Evolutionary conservation across 2,888 invertebrate species (phyloP).

Genomic region (Agrochola litura): DNA sequence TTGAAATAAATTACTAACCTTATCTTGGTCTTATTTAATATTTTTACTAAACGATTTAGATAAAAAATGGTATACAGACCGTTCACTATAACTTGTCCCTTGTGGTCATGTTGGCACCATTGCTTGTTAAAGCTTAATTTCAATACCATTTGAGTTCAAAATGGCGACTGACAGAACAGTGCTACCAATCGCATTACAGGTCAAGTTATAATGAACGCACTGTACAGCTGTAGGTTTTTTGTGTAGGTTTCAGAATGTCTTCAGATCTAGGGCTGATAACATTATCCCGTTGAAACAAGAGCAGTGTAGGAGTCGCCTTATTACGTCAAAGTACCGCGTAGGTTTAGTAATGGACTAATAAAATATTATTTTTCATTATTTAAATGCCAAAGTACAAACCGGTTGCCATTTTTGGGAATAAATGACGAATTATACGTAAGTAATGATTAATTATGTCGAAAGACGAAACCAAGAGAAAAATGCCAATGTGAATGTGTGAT

Average conservation of each 20-base stretch:
- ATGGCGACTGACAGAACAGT: no score
- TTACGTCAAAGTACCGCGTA: constrained; percentile 58
- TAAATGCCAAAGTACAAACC: not conserved
- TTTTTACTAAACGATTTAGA: not conserved
- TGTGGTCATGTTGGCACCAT: no score
- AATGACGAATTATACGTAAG: not conserved
- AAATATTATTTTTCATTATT: constrained; percentile 17
- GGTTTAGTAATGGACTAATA: constrained; percentile 54
- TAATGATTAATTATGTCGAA: not conserved
- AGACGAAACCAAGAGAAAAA: not conserved
- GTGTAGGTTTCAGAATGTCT: constrained; percentile 71
- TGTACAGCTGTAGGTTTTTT: constrained; percentile 52
- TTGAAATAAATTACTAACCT: not conserved
- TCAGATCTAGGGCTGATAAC: constrained; percentile 70
- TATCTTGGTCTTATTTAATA: not conserved
- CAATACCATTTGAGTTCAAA: no score
- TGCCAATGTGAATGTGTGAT: not conserved
- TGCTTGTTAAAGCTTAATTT: no score
- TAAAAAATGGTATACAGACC: not conserved
- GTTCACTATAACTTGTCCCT: no score
- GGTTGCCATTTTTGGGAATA: not conserved
- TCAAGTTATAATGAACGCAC: no score
- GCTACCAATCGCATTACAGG: no score
- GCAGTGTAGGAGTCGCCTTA: constrained; percentile 72
- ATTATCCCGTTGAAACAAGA: constrained; percentile 45